These are phyloP conservation scores for Pseudomyrmex concolor DNA, from an alignment of 1,140 invertebrate species.

Conservation along the genomic window DNA sequence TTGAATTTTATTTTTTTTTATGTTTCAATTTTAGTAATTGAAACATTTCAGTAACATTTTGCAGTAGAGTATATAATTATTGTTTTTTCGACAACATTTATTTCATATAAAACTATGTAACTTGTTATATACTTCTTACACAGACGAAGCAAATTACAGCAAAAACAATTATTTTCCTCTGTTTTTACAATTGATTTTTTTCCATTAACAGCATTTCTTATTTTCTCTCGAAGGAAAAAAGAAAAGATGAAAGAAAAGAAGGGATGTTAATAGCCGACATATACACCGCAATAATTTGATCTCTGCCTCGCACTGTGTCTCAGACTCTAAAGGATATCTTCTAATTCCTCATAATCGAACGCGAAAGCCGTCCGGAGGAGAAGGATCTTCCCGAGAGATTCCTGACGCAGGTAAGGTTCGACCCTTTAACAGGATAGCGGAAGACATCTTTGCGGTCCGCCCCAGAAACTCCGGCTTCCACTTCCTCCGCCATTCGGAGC, in stretches of 20 bases:
- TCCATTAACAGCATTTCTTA: not conserved
- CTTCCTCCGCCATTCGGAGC: slow-evolving; percentile 64
- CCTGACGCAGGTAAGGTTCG: slow-evolving; percentile 23
- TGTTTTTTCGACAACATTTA: not conserved
- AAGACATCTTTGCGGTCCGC: slow-evolving; percentile 60
- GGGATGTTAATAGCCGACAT: slow-evolving; percentile 1
- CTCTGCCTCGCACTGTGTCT: not conserved
- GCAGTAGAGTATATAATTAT: not conserved
- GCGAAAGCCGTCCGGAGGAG: slow-evolving; percentile 37
- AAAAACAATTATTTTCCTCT: slow-evolving; percentile 3
- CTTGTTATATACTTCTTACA: not conserved
- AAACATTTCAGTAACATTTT: too few species aligned
- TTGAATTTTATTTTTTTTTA: too few species aligned
- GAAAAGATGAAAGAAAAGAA: not conserved
- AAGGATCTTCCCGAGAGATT: slow-evolving; percentile 43
- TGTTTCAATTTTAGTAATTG: too few species aligned
- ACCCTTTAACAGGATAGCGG: slow-evolving; percentile 60
- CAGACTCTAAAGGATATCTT: slow-evolving; percentile 35
- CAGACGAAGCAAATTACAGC: not conserved
- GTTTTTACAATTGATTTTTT: not conserved
- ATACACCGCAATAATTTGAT: slow-evolving; percentile 14
- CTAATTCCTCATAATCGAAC: slow-evolving; percentile 53
- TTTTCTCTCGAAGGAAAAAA: not conserved
- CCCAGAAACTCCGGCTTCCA: slow-evolving; percentile 50
- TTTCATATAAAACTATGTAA: not conserved